These are phyloP conservation scores for Probaryconus sp. DNA, from an alignment of 1,140 invertebrate genomes.

Conservation along the genomic window DNA sequence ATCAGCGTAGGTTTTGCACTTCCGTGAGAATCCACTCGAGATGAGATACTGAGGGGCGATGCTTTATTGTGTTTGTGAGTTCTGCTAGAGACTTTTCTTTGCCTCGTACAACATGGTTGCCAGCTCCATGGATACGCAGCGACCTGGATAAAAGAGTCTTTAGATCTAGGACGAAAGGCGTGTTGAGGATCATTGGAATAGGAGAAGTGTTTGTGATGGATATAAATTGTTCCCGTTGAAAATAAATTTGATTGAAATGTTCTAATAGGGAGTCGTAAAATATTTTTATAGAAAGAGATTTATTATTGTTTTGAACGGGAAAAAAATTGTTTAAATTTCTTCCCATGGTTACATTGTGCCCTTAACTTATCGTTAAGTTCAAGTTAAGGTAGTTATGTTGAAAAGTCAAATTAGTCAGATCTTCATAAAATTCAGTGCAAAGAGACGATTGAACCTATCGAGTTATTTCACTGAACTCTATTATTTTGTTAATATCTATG, in stretches of 20 bases:
- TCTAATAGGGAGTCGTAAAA: conserved; percentile 30
- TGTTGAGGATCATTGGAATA: conserved; percentile 40
- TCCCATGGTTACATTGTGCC: too few relatives aligned
- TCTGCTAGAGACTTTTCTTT: conserved; percentile 47
- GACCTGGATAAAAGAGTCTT: conserved; percentile 54
- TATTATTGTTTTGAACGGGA: conserved; percentile 27
- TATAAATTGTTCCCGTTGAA: conserved; percentile 52
- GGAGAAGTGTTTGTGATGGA: conserved; percentile 47
- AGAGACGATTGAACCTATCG: too few relatives aligned
- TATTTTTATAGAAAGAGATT: conserved; percentile 37
- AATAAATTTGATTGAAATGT: conserved; percentile 57
- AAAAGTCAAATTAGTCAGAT: too few relatives aligned
- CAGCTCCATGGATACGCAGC: conserved; percentile 34
- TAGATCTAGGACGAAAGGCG: conserved; percentile 52
- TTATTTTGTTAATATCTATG: too few relatives aligned
- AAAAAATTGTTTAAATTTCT: conserved; percentile 22
- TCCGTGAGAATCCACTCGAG: conserved; percentile 35
- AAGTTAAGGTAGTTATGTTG: too few relatives aligned
- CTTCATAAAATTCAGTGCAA: too few relatives aligned
- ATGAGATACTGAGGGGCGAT: conserved; percentile 41
- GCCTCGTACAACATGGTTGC: conserved; percentile 26
- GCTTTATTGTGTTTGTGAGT: conserved; percentile 35
- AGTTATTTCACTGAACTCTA: too few relatives aligned
- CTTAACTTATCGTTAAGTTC: too few relatives aligned
- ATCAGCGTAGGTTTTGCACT: conserved; percentile 38